Base-by-base conservation (phyloP, 64 coral and sea anemone species). In the Actinia tenebrosa region DNA sequence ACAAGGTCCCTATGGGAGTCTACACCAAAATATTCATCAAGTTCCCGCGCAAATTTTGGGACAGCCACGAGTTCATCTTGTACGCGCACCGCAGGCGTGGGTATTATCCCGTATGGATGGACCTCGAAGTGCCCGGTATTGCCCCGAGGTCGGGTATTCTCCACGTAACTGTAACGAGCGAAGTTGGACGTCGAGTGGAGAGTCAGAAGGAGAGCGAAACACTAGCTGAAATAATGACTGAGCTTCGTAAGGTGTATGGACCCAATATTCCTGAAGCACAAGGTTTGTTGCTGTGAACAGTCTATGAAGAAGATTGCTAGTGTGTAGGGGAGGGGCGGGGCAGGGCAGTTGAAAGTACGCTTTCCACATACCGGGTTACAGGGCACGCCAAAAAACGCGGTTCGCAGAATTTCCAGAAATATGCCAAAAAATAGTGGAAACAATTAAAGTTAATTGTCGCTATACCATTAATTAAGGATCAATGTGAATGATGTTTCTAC, bases 1-100 rank as follows among this genome's bases (percentile, higher is more conserved):
- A 89, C 68, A 86, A 86, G 84, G 77, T 92, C 53, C 93, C 89
- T 4, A 23, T 95, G 77, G 60, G 71, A 0, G 37, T 68, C 45
- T 95, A 95, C 15, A 95, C 94, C 1, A 95, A 92, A 77, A 92
- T 95, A 22, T 95, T 95, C 42, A 86, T 95, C 52, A 91, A 95
- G 87, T 95, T 95, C 45, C 94, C 90, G 3, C 69, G 71, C 16
- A 92, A 95, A 56, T 95, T 95, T 53, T 95, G 94, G 94, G 94
- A 95, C 83, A 78, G 86, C 18, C 53, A 86, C 20, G 91, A 91
- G 16, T 95, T 88, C 53, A 95, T 89, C 69, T 56, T 91, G 53
- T 95, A 95, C 18, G 93, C 83, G 27, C 78, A 92, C 45, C 63
- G 77, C 22, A 60, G 80, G 15, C 64, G 94, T 3, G 90, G 94